Evolutionary conservation across 2,888 invertebrate species (phyloP), one percentile per base, ranked within the genome.

Genomic region (Zaprionus lineosus): DNA sequence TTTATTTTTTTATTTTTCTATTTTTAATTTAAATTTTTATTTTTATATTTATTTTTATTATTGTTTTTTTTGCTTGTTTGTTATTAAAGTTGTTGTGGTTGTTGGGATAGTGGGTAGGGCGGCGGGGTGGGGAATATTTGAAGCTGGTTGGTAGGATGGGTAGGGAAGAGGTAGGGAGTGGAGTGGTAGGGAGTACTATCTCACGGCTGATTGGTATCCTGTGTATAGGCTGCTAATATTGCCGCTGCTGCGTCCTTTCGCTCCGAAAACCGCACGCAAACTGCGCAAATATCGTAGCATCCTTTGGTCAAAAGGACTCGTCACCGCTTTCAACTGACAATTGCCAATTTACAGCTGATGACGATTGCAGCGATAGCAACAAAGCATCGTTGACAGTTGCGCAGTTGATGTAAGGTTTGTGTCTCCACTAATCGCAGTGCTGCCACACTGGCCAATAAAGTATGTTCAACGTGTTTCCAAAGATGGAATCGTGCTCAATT

Each of bases 241-340:
- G 55, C 52, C 59, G 82, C 65, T 82, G 59, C 56, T 78, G 63
- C 86, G 75, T 76, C 84, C 79, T 70, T 56, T 66, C 73, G 71
- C 87, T 88, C 65, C 77, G 76, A 86, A 81, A 68, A 86, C 76
- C 87, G 79, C 83, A 86, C 83, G 85, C 83, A 78, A 81, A 87
- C 88, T 87, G 87, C 86, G 85, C 74, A 74, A 62, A 72, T 61
- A 69, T 66, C 46, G 50, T 61, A 67, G 79, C 77, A 86, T 77
- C 73, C 73, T 65, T 72, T 76, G 66, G 46, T 67, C 67, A 73
- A 79, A 84, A 79, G 84, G 77, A 72, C 67, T 52, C 41, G 46
- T n/a, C n/a, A n/a, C 21, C 58, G 44, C 37, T 31, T 26, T 15
- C 26, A 14, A 11, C 18, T 21, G 24, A 15, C 26, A 31, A 24